Conservation (phyloP, 2,797 vertebrate species). For the Echeneis naucrates region DNA sequence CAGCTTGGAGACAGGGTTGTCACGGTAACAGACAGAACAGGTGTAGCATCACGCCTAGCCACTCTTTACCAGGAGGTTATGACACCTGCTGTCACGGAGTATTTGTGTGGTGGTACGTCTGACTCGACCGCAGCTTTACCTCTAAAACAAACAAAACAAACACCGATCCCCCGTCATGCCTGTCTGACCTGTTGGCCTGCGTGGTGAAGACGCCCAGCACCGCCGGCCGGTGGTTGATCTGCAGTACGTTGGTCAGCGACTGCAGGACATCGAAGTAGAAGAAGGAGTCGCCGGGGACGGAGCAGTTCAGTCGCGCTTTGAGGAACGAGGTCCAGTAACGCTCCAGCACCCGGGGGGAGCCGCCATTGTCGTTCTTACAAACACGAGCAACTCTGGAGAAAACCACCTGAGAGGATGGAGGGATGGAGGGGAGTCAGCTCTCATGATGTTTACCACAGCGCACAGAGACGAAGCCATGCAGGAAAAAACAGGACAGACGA, state of each 20-base stretch:
- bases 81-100: neutral
- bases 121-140: neutral
- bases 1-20: neutral
- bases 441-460: too few species aligned
- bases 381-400: constrained; percentile 94
- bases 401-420: constrained; percentile 83
- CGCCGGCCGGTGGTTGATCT: constrained; percentile 88
- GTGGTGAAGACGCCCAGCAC: constrained; percentile 94
- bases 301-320: constrained; percentile 94
- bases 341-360: constrained; percentile 93
- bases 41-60: neutral
- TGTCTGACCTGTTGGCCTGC: constrained; percentile 91
- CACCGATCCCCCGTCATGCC: neutral
- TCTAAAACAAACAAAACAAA: neutral
- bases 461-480: neutral
- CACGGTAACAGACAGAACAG: neutral
- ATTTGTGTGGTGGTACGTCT: neutral
- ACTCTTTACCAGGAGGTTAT: neutral
- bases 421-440: neutral
- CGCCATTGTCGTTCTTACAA: constrained; percentile 95
- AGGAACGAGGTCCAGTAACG: constrained; percentile 98
- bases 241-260: constrained; percentile 87
- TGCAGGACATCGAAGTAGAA: constrained; percentile 97
- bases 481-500: constrained; percentile 6
- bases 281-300: constrained; percentile 91